Percentiles rank a stretch among this genome's conserved stretches.
Conservation (phyloP, 2,797 vertebrate genomes). For the Anas bahamensis region DNA sequence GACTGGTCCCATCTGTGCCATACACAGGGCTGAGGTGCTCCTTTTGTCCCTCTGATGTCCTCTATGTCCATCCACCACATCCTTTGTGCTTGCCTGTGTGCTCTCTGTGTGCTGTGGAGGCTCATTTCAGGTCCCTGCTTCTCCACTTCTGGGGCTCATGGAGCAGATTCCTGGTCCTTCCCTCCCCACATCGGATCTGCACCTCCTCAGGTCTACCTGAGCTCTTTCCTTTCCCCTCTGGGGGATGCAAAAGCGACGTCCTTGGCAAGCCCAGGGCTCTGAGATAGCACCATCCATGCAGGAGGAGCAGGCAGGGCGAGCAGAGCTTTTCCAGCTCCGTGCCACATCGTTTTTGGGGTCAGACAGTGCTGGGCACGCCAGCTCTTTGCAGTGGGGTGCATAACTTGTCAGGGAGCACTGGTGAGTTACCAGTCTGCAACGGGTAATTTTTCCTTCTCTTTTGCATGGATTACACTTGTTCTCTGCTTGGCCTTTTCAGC, state of each 20-base stretch:
- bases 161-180: neutral
- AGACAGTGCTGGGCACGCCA: neutral
- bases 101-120: accelerated
- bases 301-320: neutral
- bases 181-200: neutral
- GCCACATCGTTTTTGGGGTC: neutral
- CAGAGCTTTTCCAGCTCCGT: neutral
- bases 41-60: neutral
- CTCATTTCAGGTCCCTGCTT: accelerated
- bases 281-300: neutral
- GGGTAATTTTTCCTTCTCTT: neutral
- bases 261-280: neutral
- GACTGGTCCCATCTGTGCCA: neutral
- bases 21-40: neutral
- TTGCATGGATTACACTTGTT: slow-evolving; percentile 56
- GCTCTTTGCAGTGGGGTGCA: neutral
- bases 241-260: neutral
- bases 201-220: neutral
- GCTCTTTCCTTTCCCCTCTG: neutral
- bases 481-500: slow-evolving; percentile 72
- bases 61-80: no score
- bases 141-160: no score
- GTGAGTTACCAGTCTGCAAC: neutral
- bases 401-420: neutral
- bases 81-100: neutral